Evolutionary conservation across 2,888 invertebrate genomes (phyloP), one percentile per base, ranked within the genome.

Genomic region (Rhimphoctona megacephalus): DNA sequence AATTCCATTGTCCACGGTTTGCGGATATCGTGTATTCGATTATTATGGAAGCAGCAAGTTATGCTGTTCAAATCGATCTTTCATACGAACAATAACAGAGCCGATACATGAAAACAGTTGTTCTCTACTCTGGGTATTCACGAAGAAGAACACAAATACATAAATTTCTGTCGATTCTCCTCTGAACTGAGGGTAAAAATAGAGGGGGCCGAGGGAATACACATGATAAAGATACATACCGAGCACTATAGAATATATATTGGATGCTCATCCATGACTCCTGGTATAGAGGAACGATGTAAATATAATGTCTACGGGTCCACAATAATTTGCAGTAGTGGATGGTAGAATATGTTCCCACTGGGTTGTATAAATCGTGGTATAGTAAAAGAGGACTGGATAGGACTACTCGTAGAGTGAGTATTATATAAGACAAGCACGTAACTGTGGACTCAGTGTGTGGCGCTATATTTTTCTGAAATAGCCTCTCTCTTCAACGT

Each of bases 391-490:
- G 70, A 39, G 52, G 61, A 39, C 74, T 83, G 73, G 74, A 74
- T 39, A 57, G 49, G 87, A 81, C 36, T 76, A 74, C 67, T 66
- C 79, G 64, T 69, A 74, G 76, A 85, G 74, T 43, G 57, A 70
- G 85, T 89, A 92, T 92, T 91, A 92, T 89, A 90, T 87, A 92
- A 90, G 89, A 82, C 90, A 90, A 90, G 91, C 92, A 92, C 92
- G 92, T 92, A 92, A 90, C 86, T 87, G 81, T 87, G 88, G 88
- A 89, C 89, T 83, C 89, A 84, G 82, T 87, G 86, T 87, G 87
- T 86, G 89, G 82, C 86, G 86, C 88, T 89, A 88, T 89, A 90
- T 90, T 92, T 90, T 90, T 82, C 79, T 86, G 87, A 87, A 85
- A 82, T 39, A 80, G 87, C 85, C 85, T 87, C 87, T 89, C 78